Evolutionary conservation across 2,113 vertebrate species (phyloP), one percentile per base, ranked within the genome.

Genomic region (Sakesphorus luctuosus): DNA sequence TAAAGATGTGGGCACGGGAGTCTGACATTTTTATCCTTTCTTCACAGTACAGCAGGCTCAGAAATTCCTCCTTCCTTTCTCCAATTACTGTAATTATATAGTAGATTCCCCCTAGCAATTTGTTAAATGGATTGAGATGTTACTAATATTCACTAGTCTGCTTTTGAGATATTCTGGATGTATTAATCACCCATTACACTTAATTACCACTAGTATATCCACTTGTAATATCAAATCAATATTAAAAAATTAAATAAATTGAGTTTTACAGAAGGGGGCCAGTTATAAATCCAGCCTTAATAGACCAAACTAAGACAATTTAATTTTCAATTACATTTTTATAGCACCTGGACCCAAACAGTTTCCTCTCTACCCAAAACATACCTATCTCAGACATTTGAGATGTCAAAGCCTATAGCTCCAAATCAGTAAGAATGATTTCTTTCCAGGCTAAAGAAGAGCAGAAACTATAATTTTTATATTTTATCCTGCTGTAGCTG

Each of bases 161-260:
- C 59, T 71, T 96, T 91, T 91, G 95, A 95, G 84, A 63, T 56
- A 75, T 49, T 79, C 58, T 79, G 53, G 29, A 79, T 56, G 10
- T 68, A 87, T 79, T 85, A 90, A 93, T 87, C 40, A 3, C 19
- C 31, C 31, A 68, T 82, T 75, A 85, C 10, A 40, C 44, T 87
- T 79, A 90, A 94, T 93, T 93, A 79, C 23, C 3, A 11, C 33
- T 44, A 69, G 38, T 68, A 76, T 73, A 82, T n/a, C 31, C 44
- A 68, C 31, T 49, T 68, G 25, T n/a, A 79, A 13, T 49, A 78
- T 36, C 73, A 93, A 93, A 94, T 87, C 66, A 76, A 26, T 83
- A 88, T 61, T 77, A 88, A 88, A 93, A 69, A 82, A 68, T 26
- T 18, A 79, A 91, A 69, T 69, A 85, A 63, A 79, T 14, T 65